Percentiles rank a stretch among this genome's conserved stretches.
phyloP scores from a whole-genome alignment of 2,113 vertebrate genomes.

The Megaceryle torquata region DNA sequence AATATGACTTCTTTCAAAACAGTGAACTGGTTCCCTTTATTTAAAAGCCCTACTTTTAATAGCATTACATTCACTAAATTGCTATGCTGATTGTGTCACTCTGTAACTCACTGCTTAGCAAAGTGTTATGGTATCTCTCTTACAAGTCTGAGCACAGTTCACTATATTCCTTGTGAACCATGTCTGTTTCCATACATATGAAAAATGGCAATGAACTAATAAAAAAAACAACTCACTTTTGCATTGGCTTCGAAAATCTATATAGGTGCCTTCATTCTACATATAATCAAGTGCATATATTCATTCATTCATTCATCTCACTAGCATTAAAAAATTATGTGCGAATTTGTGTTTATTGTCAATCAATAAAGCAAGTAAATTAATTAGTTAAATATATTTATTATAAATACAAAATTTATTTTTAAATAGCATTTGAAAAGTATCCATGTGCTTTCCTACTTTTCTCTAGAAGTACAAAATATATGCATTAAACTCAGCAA shows the following conservation, averaged over 20 bases:
- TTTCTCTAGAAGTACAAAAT: background rate
- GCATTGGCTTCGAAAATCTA: background rate
- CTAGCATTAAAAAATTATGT: background rate
- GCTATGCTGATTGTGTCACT: conserved; percentile 34
- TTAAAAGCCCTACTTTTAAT: conserved; percentile 65
- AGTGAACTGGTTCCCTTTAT: conserved; percentile 58
- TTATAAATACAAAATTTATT: background rate
- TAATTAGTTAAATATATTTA: background rate
- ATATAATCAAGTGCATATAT: background rate
- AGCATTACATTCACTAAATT: conserved; percentile 59
- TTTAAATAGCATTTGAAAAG: background rate
- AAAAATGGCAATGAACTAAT: background rate
- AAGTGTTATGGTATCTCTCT: conserved; percentile 38
- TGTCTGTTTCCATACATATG: background rate
- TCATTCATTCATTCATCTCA: background rate
- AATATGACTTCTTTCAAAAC: conserved; percentile 73
- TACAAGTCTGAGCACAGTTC: conserved; percentile 2
- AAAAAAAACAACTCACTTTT: background rate
- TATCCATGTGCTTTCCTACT: background rate
- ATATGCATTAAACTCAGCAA: background rate
- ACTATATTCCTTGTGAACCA: background rate
- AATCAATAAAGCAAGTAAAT: background rate
- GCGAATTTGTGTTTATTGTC: background rate
- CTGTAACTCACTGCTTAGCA: conserved; percentile 3
- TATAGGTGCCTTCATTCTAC: background rate